Evolutionary conservation across 2,888 invertebrate genomes (phyloP).

Genomic region (Apantesis nais): DNA sequence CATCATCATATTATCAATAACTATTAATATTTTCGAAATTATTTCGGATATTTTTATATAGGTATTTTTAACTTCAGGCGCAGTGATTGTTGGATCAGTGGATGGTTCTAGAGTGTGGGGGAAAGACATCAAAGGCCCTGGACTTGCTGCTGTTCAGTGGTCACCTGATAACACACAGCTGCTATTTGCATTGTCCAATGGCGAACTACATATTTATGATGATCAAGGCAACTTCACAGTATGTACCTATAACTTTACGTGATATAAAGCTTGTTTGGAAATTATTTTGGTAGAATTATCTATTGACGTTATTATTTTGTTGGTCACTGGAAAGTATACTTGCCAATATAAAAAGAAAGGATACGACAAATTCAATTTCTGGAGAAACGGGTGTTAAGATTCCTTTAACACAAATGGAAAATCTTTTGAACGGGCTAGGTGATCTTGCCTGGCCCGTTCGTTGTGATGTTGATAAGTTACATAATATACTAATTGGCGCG

Average conservation of each 20-base stretch:
- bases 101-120: constrained; percentile 99
- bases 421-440: neutral
- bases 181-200: constrained; percentile 95
- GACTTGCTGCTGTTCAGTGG: constrained; percentile 96
- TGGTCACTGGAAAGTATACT: neutral
- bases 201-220: constrained; percentile 98
- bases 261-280: neutral
- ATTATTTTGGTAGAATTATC: neutral
- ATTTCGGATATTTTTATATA: neutral
- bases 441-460: no score
- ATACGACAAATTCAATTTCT: no score
- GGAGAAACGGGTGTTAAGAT: no score
- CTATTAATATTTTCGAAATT: no score
- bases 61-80: constrained; percentile 83
- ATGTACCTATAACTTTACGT: constrained; percentile 46
- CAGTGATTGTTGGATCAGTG: constrained; percentile 97
- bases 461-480: no score
- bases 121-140: constrained; percentile 96
- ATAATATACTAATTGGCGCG: no score
- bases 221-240: constrained; percentile 93
- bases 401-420: neutral
- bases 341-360: no score
- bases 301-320: neutral
- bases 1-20: neutral
- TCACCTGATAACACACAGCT: constrained; percentile 96